Base-by-base conservation (phyloP, 35 echinoderm and acorn worm genomes). In the Apostichopus parvimensis region DNA sequence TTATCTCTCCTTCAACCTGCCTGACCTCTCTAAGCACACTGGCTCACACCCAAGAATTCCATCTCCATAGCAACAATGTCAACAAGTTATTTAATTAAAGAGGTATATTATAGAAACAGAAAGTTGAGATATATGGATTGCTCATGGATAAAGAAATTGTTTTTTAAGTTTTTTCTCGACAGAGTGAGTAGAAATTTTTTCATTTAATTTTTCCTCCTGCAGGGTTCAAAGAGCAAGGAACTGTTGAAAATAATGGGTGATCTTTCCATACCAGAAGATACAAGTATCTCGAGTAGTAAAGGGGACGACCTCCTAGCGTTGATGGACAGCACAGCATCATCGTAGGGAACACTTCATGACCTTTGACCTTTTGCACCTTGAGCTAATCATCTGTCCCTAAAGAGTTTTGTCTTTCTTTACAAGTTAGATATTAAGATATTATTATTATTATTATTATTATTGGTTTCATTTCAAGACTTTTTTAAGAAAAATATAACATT, bases 261-360 rank as follows among this genome's bases (percentile, higher is more conserved):
- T 82, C 78, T 98, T 72, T 91, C 94, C 0, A 95, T 98, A 72
- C 93, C 93, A 61, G 97, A 96, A 60, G 79, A 92, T 60, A 7
- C 91, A 57, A 89, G 92, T 54, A n/a, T 34, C 26, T 79, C 66
- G 20, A 95, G 78, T 87, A 57, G 23, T 17, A 95, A 94, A 68
- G 97, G 94, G 21, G 97, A 98, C 54, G 97, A 98, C 79, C 94
- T 98, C n/a, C 90, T 98, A 24, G 93, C 87, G 45, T 56, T 98
- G 14, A 98, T 98, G 97, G 97, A 98, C 91, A 98, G 94, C 26
- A 25, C 28, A 34, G 86, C 93, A 9, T 94, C 95, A 57, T 93
- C 28, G 68, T 68, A 34, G 57, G 6, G 62, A 88, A 25, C 64
- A 88, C n/a, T 57, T 52, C 5, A 8, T 57, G 7, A 23, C 86